Percentiles rank a stretch among this genome's conserved stretches.
phyloP scores from a whole-genome alignment of 2,888 invertebrate genomes.

The Phyto melanocephala region DNA sequence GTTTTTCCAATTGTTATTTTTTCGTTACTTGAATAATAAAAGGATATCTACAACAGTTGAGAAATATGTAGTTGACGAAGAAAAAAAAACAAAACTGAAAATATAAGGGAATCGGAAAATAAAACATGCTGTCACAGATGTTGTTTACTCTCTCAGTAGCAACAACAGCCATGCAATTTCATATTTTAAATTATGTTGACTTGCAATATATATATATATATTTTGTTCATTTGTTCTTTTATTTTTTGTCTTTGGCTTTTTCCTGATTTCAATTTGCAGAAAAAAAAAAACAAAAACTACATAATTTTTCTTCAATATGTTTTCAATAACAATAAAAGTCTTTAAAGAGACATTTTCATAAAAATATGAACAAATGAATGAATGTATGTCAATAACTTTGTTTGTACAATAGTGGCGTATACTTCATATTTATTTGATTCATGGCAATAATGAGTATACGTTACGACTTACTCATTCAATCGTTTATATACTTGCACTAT shows the following conservation, averaged over 20 bases:
- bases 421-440: conserved; percentile 25
- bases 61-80: background rate
- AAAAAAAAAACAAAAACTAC: too few species aligned
- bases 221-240: background rate
- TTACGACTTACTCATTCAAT: background rate
- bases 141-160: conserved; percentile 26
- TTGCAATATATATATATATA: conserved; percentile 5
- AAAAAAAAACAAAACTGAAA: background rate
- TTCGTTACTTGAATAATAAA: background rate
- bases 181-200: conserved; percentile 35
- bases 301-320: background rate
- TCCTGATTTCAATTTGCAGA: background rate
- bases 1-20: conserved; percentile 17
- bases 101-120: background rate
- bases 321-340: background rate
- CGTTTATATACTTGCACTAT: too few species aligned
- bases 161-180: conserved; percentile 3
- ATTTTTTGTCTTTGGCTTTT: background rate
- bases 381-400: background rate
- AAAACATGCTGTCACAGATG: conserved; percentile 34
- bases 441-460: background rate
- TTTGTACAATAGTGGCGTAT: background rate
- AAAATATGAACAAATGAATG: background rate
- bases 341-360: background rate
- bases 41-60: background rate